These are phyloP conservation scores for Microctenopoma steveboyesi DNA, from an alignment of 2,797 vertebrate genomes.

Conservation along the genomic window DNA sequence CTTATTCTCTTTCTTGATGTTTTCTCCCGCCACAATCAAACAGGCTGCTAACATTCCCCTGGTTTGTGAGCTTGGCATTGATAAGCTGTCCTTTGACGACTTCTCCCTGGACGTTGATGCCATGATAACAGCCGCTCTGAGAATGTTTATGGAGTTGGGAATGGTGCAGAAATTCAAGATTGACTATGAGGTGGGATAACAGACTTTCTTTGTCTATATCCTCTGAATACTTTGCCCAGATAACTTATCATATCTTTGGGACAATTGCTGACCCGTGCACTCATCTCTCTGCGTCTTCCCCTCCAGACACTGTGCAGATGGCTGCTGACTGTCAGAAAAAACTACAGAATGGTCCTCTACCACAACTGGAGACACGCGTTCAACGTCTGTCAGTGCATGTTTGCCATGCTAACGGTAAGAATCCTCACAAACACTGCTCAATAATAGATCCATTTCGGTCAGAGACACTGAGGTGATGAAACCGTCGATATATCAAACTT, in stretches of 20 bases:
- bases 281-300: conserved; percentile 46
- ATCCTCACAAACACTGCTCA: background rate
- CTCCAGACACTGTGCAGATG: conserved; percentile 96
- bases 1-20: conserved; percentile 32
- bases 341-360: conserved; percentile 98
- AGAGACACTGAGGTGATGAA: background rate
- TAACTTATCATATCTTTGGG: conserved; percentile 6
- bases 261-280: conserved; percentile 44
- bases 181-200: conserved; percentile 93
- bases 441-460: background rate
- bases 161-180: conserved; percentile 99
- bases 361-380: conserved; percentile 99
- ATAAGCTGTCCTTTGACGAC: conserved; percentile 96
- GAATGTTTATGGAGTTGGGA: conserved; percentile 99
- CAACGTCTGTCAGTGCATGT: conserved; percentile 99
- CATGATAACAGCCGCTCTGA: conserved; percentile 96
- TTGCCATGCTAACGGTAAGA: conserved; percentile 94
- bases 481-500: background rate
- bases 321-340: conserved; percentile 98
- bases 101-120: conserved; percentile 97
- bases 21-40: conserved; percentile 23
- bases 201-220: background rate
- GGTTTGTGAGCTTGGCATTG: conserved; percentile 95
- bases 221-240: conserved; percentile 28
- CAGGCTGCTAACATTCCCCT: conserved; percentile 96